Evolutionary conservation across 2,113 vertebrate species (phyloP).

Genomic region (Micromys minutus): DNA sequence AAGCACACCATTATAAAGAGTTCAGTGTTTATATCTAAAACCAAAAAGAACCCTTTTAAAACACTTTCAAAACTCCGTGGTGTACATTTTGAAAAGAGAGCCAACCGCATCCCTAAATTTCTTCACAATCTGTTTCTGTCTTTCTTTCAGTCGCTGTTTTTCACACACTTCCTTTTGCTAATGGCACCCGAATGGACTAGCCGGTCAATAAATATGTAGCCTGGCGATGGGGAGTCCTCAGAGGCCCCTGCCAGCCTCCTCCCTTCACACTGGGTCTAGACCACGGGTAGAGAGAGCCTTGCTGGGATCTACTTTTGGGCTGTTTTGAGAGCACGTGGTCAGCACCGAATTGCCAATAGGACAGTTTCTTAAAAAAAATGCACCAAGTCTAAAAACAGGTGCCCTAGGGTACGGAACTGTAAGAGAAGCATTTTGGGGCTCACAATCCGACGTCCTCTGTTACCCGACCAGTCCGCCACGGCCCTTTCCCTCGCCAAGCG

Average conservation of each 20-base stretch:
- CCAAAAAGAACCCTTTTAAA: neutral
- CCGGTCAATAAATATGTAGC: neutral
- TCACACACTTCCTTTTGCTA: conserved; percentile 50
- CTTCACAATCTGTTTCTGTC: neutral
- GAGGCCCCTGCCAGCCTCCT: neutral
- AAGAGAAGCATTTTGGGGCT: neutral
- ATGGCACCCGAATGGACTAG: conserved; percentile 48
- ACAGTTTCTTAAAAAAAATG: neutral
- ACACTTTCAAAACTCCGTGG: neutral
- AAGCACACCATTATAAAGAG: neutral
- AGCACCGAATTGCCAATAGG: neutral
- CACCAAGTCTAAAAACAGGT: neutral
- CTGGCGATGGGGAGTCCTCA: neutral
- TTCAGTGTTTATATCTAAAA: conserved; percentile 14
- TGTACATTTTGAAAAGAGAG: neutral
- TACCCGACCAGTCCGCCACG: neutral
- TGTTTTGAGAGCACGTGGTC: neutral
- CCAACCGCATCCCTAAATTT: neutral
- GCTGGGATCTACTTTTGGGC: neutral
- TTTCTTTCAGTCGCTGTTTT: conserved; percentile 7
- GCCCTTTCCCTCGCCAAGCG: neutral
- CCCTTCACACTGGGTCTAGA: neutral
- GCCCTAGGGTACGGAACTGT: neutral
- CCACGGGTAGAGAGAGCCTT: neutral
- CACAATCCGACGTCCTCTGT: fast-evolving